Percentiles rank a stretch among this genome's conserved stretches.
Evolutionary conservation across 2,113 vertebrate genomes (phyloP).

Genomic region (Salvelinus sp.): DNA sequence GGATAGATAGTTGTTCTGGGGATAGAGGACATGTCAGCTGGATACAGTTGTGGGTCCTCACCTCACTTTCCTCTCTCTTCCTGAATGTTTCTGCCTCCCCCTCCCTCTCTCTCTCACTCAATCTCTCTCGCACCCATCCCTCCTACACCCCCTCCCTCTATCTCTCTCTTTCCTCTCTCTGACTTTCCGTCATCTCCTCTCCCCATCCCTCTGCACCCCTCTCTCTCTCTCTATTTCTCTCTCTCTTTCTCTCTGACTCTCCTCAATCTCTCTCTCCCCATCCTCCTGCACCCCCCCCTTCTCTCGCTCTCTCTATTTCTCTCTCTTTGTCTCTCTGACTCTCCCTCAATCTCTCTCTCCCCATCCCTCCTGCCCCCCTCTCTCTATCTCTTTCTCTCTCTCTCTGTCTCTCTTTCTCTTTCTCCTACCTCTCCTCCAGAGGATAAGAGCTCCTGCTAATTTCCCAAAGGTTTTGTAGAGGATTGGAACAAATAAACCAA

Average conservation of each 20-base stretch:
- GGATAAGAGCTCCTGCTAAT: not conserved
- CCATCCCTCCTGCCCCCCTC: not conserved
- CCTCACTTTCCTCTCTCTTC: not conserved
- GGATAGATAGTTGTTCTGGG: no score
- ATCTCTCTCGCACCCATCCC: not conserved
- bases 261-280: not conserved
- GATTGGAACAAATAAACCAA: not conserved
- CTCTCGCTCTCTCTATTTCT: not conserved
- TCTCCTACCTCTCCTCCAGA: not conserved
- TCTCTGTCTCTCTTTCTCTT: not conserved
- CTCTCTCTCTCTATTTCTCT: not conserved
- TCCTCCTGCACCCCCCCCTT: not conserved
- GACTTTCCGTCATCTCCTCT: not conserved
- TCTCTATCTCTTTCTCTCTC: not conserved
- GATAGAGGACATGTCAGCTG: no score
- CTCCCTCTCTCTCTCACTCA: slow-evolving; percentile 17
- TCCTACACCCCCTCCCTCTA: not conserved
- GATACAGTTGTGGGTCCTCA: not conserved
- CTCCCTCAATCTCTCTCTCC: not conserved
- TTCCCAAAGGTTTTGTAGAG: not conserved
- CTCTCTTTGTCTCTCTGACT: slow-evolving; percentile 41
- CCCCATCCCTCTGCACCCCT: no score
- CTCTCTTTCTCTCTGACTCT: slow-evolving; percentile 39
- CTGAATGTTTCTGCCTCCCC: not conserved
- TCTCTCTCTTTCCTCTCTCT: slow-evolving; percentile 33